Evolutionary conservation across 2,797 vertebrate species (phyloP), one percentile per base, ranked within the genome.

Genomic region (Pyrocephalus nanus): DNA sequence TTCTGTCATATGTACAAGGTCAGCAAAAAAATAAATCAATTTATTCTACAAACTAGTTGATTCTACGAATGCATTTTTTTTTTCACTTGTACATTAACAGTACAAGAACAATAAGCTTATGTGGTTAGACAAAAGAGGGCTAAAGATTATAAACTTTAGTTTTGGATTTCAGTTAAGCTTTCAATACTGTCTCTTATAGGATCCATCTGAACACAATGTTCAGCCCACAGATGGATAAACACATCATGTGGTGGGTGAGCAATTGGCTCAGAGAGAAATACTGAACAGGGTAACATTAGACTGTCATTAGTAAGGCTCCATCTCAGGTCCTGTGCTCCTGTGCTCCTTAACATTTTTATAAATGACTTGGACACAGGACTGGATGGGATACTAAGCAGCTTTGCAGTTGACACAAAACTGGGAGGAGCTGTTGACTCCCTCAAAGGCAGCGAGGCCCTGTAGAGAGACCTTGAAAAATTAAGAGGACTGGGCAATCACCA

Each of bases 91-190:
- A 11, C 51, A n/a, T 93, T 95, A 92, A 73, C 30, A 64, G 58
- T 57, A 73, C 65, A 94, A 73, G 40, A 95, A 96, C 47, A 94
- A 86, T 71, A 88, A 78, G 64, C 76, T 92, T 93, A 23, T 1
- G 21, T 84, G 42, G 54, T 84, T 94, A 88, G 38, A 58, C 3
- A 70, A 91, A 85, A 72, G 34, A 83, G 54, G 45, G 79, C 86
- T 90, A 86, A 10, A 88, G n/a, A 65, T 81, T 29, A 22, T 60
- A 53, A 5, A 84, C 26, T 40, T 6, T 34, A 53, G 30, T 43
- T 43, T 32, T 43, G 61, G 40, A 43, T 64, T 64, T 43, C 21
- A 43, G 19, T 17, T 43, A 43, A 64, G 15, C 15, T 64, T 64
- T 64, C 30, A 17, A 23, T 64, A 32, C 11, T 17, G 30, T 43